Conservation (phyloP, 2,888 invertebrate species). For the Gonocerus acuteangulatus region DNA sequence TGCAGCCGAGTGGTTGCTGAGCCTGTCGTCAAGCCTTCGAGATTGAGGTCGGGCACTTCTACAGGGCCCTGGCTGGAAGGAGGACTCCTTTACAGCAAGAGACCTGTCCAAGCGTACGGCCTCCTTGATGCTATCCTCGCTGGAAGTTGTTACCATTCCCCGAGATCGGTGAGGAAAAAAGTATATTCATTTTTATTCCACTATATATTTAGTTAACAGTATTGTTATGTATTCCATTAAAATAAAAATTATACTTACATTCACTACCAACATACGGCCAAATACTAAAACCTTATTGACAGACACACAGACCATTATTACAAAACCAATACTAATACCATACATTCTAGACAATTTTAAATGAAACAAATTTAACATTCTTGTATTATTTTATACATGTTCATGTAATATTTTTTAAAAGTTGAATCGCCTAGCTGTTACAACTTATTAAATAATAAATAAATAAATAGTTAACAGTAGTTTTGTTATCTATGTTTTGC, state of each 20-base stretch:
- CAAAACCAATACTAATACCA: no score
- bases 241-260: no score
- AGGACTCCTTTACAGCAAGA: not conserved
- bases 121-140: slow-evolving; percentile 31
- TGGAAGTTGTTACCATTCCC: slow-evolving; percentile 31
- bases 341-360: no score
- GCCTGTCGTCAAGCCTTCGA: slow-evolving; percentile 38
- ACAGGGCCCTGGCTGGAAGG: slow-evolving; percentile 13
- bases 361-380: no score
- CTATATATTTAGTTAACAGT: not conserved
- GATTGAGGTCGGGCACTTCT: slow-evolving; percentile 25
- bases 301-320: no score
- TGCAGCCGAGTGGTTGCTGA: slow-evolving; percentile 36
- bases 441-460: not conserved
- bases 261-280: no score
- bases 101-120: slow-evolving; percentile 1
- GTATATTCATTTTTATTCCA: not conserved
- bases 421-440: no score
- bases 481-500: no score
- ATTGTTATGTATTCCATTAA: not conserved
- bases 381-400: no score
- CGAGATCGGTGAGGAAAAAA: slow-evolving; percentile 19
- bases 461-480: no score
- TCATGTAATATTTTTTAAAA: no score
- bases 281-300: no score